Base-by-base conservation (phyloP, 2,888 invertebrate species). In the Galeopsomyia nigrocyanea region DNA sequence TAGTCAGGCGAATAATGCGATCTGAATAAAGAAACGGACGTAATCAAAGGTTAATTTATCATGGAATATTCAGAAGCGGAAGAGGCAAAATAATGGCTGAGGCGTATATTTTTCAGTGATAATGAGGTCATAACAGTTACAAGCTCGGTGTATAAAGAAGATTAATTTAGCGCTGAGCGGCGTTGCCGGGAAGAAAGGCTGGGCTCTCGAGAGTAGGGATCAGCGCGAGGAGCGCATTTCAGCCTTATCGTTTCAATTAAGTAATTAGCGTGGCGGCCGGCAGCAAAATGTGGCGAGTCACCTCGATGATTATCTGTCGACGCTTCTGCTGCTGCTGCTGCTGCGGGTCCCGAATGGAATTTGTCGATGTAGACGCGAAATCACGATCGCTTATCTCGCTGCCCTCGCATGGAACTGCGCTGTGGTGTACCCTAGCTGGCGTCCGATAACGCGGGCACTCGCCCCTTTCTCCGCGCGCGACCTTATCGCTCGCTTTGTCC, bases 181-280 rank as follows among this genome's bases (percentile, higher is more conserved):
- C 57, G n/a, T 39, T 14, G 21, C 46, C 46, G 39, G 46, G 21
- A 55, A 22, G 39, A 46, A 49, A 7, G 10, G 49, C 9, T n/a
- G 22, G 5, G 6, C 61, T 16, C 21, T 19, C 7, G 14, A 21
- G 16, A 46, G 46, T 2, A 9, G 26, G 58, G 49, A 21, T 9
- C 3, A 39, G 39, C 39, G 26, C 10, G 26, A 50, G 21, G 57
- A 50, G 31, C 61, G 56, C 60, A 46, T 65, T 62, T 66, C 68
- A 71, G 9, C 49, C 65, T 64, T 74, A 71, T 71, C 66, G 66
- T 66, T 66, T 66, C 51, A 71, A 75, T 71, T 71, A 65, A 75
- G 68, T 68, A 68, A 71, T 75, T 71, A 69, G 65, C 66, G 62
- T 58, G 53, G 17, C 21, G 14, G 9, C 39, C 39, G 19, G 17